Base-by-base conservation (phyloP, 2,113 vertebrate species). In the Odontophorus gujanensis region DNA sequence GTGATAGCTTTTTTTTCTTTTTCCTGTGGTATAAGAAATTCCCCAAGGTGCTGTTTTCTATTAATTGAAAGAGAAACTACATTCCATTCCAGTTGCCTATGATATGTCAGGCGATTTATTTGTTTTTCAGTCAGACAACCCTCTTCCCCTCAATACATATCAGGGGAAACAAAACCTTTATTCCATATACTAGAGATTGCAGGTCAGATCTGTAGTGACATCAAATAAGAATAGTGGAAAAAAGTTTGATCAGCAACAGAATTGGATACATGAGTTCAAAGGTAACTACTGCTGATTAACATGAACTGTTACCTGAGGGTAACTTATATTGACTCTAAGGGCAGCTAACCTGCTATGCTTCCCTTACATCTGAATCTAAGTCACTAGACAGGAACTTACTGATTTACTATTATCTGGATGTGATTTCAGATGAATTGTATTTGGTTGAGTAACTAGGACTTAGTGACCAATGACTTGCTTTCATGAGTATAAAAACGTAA, bases 41-140 rank as follows among this genome's bases (percentile, higher is more conserved):
- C 87, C 81, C 81, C 28, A 81, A 82, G 81, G 48, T 89, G 48
- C 1, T 76, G 20, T 79, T 82, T 87, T 36, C 67, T 75, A 18
- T 89, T 94, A 96, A 96, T 94, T 96, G 92, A 81, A 89, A 91
- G 66, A 87, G 85, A 79, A 92, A 85, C 30, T 87, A 43, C 40
- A 81, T 95, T 96, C 1, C 0, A 28, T 79, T 42, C 71, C 71
- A 79, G 62, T 94, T 91, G 87, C 81, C 75, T 42, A 50, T 51
- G n/a, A 73, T 73, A 76, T 53, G 36, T 91, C 78, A 53, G 50
- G 36, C 11, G 87, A 82, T 93, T 87, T 89, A 72, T 91, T 95
- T 89, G 43, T 68, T 96, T 91, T 87, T 79, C 78, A 69, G 67
- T 26, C 48, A 82, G 71, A 73, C n/a, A 92, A 4, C 8, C 30